Evolutionary conservation across 2,113 vertebrate species (phyloP).

Genomic region (Taxidea taxus): DNA sequence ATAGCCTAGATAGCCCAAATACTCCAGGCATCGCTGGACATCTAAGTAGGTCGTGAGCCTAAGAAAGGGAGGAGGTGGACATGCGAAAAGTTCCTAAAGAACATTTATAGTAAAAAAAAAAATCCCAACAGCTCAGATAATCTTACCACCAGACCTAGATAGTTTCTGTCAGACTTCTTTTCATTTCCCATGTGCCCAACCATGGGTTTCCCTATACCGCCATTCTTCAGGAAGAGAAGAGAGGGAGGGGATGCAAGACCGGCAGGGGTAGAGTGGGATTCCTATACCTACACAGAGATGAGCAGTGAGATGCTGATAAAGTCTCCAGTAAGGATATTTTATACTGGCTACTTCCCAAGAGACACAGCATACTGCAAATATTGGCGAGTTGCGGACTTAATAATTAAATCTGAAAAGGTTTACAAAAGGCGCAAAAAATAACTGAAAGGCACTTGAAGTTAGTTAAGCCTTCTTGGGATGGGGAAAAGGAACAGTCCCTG

Average conservation of each 20-base stretch:
- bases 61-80: constrained; percentile 50
- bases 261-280: background rate
- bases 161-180: background rate
- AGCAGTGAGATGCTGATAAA: background rate
- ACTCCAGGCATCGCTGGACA: constrained; percentile 96
- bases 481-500: background rate
- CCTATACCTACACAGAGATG: background rate
- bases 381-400: background rate
- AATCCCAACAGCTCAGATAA: background rate
- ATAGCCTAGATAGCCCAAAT: constrained; percentile 97
- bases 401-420: constrained; percentile 19
- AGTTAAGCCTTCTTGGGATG: background rate
- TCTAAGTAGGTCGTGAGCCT: constrained; percentile 97
- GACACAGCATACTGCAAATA: background rate
- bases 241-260: background rate
- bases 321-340: background rate
- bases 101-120: background rate
- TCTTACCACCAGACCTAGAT: background rate
- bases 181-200: background rate
- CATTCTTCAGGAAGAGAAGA: background rate
- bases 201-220: background rate
- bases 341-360: background rate
- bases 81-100: constrained; percentile 10
- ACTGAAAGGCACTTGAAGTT: background rate
- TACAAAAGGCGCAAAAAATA: constrained; percentile 8